Evolutionary conservation across 2,113 vertebrate species (phyloP).

Genomic region (Sigmodon hispidus): DNA sequence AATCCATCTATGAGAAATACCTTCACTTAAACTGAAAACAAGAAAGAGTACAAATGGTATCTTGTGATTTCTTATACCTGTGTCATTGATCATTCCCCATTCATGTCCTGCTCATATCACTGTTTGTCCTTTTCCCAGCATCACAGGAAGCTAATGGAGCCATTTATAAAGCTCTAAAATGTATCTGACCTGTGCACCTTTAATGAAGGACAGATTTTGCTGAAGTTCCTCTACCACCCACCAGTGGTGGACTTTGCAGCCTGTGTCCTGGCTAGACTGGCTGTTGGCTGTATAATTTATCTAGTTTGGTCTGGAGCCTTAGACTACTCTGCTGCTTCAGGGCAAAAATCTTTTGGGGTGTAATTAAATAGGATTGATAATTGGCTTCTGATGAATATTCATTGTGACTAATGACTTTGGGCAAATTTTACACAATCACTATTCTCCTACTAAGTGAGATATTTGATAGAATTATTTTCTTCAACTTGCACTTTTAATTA

Average conservation of each 20-base stretch:
- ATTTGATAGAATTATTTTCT: conserved; percentile 81
- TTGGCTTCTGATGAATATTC: conserved; percentile 90
- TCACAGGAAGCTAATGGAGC: conserved; percentile 62
- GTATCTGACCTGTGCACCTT: conserved; percentile 71
- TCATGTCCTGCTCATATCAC: background rate
- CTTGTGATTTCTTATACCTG: conserved; percentile 29
- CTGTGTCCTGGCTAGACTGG: conserved; percentile 69
- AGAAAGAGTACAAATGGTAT: background rate
- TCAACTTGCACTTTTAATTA: conserved; percentile 80
- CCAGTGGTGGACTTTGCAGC: conserved; percentile 73
- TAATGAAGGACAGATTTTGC: conserved; percentile 75
- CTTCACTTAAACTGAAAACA: conserved; percentile 29
- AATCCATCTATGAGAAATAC: conserved; percentile 34
- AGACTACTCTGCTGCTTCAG: conserved; percentile 86
- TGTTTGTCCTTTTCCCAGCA: conserved; percentile 27
- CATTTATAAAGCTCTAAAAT: conserved; percentile 62
- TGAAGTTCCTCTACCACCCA: conserved; percentile 59
- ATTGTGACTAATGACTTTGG: conserved; percentile 89
- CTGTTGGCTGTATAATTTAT: conserved; percentile 78
- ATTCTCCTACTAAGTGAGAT: conserved; percentile 88
- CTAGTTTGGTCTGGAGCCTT: conserved; percentile 81
- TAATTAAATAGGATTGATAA: conserved; percentile 86
- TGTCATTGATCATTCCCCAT: conserved; percentile 3
- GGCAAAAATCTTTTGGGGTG: conserved; percentile 86
- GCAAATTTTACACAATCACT: conserved; percentile 89